Evolutionary conservation across 2,797 vertebrate genomes (phyloP).

Genomic region (Myotis pilosus): DNA sequence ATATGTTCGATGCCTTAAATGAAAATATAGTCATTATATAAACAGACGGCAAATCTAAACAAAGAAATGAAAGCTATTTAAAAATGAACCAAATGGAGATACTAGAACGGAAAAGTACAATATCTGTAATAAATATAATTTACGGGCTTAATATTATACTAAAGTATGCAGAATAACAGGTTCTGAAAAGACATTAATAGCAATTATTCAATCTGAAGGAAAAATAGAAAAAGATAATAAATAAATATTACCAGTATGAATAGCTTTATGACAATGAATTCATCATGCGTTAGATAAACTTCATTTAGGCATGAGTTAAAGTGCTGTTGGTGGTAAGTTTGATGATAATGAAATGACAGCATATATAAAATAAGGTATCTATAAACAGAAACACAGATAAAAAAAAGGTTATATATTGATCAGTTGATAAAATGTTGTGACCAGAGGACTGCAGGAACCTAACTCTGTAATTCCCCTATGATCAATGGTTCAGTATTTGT

Average conservation of each 20-base stretch:
- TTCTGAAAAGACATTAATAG: not conserved
- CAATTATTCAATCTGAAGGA: not conserved
- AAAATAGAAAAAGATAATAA: not conserved
- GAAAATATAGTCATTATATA: not conserved
- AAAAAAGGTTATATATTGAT: not conserved
- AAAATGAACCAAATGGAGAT: not conserved
- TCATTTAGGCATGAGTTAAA: not conserved
- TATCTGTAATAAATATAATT: not conserved
- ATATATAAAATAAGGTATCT: not conserved
- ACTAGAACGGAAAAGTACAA: not conserved
- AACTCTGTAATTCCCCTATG: not conserved
- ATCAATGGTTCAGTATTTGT: not conserved
- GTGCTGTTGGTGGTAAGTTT: not conserved
- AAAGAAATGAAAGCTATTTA: not conserved
- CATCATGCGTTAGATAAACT: not conserved
- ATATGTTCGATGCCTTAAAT: not conserved
- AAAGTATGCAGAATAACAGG: not conserved
- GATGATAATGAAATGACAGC: not conserved
- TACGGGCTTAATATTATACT: not conserved
- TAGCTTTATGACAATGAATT: not conserved
- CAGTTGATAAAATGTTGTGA: not conserved
- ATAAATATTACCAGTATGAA: not conserved
- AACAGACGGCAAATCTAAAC: not conserved
- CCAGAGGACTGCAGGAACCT: not conserved
- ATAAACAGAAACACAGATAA: constrained; percentile 20